Base-by-base conservation (phyloP, 2,797 vertebrate genomes). In the Lerista edwardsae region DNA sequence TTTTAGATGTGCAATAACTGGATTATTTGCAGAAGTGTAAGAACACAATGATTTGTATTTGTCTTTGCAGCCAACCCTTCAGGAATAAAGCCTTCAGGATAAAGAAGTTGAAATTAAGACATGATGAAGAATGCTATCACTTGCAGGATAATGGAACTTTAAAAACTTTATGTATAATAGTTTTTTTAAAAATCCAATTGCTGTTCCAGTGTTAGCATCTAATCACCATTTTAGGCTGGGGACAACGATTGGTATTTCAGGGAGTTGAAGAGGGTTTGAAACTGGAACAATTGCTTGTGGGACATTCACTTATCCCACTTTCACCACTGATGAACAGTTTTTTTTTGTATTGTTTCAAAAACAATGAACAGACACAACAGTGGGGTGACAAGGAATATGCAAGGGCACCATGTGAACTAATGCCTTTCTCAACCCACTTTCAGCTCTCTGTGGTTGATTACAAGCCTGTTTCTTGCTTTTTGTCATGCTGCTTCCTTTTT, bases 21-120 rank as follows among this genome's bases (percentile, higher is more conserved):
- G 19, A 68, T 61, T 75, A 67, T 80, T 68, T 57, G 41, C 31
- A 84, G 44, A 64, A 79, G 64, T 86, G 31, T 29, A 62, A 69
- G 64, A 80, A n/a, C 44, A 51, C 36, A 62, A 19, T n/a, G 10
- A 61, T 27, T 51, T 61, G 9, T 27, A 27, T 65, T 39, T 39
- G 44, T 41, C 51, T 85, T 73, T 29, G 3, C 8, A 19, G 21
- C 36, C 64, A 41, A 55, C 11, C 17, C 39, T 21, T 47, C 25
- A 74, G 75, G 67, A n/a, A 72, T 17, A 25, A 81, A 31, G 11
- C 19, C 19, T 62, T n/a, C 34, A 29, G n/a, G n/a, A n/a, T n/a
- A n/a, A n/a, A n/a, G 6, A 69, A 71, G 62, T 64, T 55, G 69
- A 75, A 59, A 57, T 74, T 4, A n/a, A 34, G 69, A 51, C n/a